These are phyloP conservation scores for Sarcophaga subvicina DNA, from an alignment of 2,888 invertebrate genomes.

Conservation along the genomic window DNA sequence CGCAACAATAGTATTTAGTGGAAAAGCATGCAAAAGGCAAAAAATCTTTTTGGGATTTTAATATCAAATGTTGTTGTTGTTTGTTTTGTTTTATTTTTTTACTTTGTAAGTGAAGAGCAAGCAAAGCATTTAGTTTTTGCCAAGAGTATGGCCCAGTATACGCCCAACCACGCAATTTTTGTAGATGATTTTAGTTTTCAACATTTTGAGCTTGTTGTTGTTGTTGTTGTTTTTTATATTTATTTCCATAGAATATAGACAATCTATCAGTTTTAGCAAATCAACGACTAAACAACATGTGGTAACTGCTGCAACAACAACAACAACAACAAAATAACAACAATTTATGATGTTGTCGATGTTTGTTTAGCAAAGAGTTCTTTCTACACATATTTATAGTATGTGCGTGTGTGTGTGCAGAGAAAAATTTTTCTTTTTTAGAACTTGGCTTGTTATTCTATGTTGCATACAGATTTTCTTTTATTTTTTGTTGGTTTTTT, in stretches of 20 bases:
- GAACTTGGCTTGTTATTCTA: slow-evolving; percentile 35
- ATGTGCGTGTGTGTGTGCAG: background rate
- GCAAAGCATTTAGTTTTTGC: slow-evolving; percentile 46
- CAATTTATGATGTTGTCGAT: slow-evolving; percentile 80
- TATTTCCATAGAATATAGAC: slow-evolving; percentile 70
- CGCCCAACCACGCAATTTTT: slow-evolving; percentile 70
- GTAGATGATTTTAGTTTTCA: slow-evolving; percentile 60
- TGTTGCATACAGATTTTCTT: background rate
- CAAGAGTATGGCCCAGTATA: slow-evolving; percentile 50
- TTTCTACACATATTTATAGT: slow-evolving; percentile 54
- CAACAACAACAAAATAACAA: slow-evolving; percentile 61
- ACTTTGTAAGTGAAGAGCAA: slow-evolving; percentile 30
- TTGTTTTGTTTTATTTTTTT: too few relatives aligned
- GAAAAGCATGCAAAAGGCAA: slow-evolving; percentile 16
- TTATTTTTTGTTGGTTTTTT: too few relatives aligned
- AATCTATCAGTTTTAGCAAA: slow-evolving; percentile 76
- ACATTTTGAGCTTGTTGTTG: slow-evolving; percentile 2
- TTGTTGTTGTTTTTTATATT: background rate
- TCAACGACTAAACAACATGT: slow-evolving; percentile 72
- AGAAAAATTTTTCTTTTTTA: background rate
- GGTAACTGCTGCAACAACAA: slow-evolving; percentile 56
- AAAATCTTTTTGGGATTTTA: slow-evolving; percentile 33
- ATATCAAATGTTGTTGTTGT: too few relatives aligned
- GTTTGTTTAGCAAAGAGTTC: slow-evolving; percentile 62
- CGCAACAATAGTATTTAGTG: slow-evolving; percentile 71